Base-by-base conservation (phyloP, 2,888 invertebrate genomes). In the Chymomyza fuscimana region DNA sequence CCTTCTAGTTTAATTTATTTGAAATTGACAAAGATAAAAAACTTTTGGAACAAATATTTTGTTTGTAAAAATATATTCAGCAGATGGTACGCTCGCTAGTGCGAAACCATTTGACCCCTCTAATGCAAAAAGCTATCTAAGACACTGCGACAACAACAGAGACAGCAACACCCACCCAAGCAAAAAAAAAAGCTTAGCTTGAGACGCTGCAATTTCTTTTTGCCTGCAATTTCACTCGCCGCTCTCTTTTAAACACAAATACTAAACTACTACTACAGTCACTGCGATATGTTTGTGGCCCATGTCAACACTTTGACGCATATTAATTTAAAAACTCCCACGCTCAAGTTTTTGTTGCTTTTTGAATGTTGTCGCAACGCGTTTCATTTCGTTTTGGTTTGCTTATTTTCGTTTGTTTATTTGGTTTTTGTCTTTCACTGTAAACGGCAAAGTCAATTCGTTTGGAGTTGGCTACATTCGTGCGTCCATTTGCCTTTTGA, bases 241-340 rank as follows among this genome's bases (percentile, higher is more conserved):
- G 51, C 16, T 25, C 51, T 15, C 40, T 36, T 16, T 32, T 60
- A 60, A 19, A 36, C 60, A 29, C 60, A 29, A 60, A 60, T 60
- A 36, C 16, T 50, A 25, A 46, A 9, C 25, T 25, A 25, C 22
- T 46, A 15, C 40, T 46, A 22, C 51, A 61, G 22, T 52, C 65
- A 52, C 58, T 40, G 59, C 16, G 56, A 36, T 56, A 59, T 69
- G 70, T 74, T 67, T 72, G 63, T 56, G 61, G 54, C 58, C 69
- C 69, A 70, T 86, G 76, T 82, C 87, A 77, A 87, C 87, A 86
- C 79, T 78, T 81, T 81, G 73, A 78, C 79, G 87, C 85, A 86
- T 86, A 86, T 87, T 86, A 82, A 85, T 83, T 81, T 70, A 68
- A 80, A 87, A 85, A 86, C 85, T 85, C 85, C 85, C 85, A 85